Conservation (phyloP, 1,140 invertebrate species). For the Ostrea edulis region DNA sequence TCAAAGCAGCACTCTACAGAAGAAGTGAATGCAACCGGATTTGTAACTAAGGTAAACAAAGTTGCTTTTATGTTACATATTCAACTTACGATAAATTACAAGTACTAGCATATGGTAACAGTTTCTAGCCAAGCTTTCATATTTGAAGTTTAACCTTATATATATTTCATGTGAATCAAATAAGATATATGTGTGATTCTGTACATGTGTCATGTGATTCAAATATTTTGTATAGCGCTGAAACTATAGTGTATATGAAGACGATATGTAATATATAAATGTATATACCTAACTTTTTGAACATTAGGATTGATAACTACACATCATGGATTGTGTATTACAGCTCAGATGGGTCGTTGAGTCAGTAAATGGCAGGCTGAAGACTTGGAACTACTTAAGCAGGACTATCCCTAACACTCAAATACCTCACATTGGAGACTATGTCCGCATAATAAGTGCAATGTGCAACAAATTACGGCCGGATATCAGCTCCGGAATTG, state of each 20-base stretch:
- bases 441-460: conserved; percentile 22
- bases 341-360: background rate
- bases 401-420: background rate
- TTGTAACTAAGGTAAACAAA: background rate
- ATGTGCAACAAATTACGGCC: background rate
- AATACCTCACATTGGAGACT: conserved; percentile 24
- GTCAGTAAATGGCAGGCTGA: conserved; percentile 2
- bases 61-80: no score
- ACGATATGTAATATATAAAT: no score
- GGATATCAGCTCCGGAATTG: background rate
- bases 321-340: background rate
- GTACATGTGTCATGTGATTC: no score
- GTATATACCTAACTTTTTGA: no score
- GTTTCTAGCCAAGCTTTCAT: no score
- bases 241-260: no score
- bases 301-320: background rate
- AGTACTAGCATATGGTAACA: no score
- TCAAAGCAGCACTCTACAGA: background rate
- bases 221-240: no score
- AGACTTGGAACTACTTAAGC: background rate
- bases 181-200: no score
- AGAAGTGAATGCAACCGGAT: background rate
- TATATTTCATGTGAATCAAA: no score
- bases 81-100: no score
- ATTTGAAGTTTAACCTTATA: no score